Conservation (phyloP, 2,888 invertebrate species). For the Diloba caeruleocephala region DNA sequence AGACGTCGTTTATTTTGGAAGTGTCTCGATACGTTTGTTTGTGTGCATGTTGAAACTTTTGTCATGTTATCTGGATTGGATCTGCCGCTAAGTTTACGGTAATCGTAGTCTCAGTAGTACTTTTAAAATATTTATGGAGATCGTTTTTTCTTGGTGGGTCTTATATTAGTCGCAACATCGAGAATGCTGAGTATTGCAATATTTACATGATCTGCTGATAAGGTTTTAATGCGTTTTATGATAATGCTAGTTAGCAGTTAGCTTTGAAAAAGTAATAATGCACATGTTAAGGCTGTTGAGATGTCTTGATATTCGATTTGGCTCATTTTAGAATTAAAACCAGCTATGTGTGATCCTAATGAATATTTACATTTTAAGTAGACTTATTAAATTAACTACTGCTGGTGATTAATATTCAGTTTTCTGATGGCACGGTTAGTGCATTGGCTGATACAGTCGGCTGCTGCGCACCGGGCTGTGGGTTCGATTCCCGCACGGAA, state of each 20-base stretch:
- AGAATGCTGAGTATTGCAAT: conserved; percentile 38
- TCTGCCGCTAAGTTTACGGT: conserved; percentile 80
- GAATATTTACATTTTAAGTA: too few relatives aligned
- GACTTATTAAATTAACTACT: too few relatives aligned
- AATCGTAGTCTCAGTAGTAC: conserved; percentile 70
- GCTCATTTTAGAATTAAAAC: too few relatives aligned
- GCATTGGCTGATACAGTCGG: too few relatives aligned
- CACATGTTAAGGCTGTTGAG: conserved; percentile 1
- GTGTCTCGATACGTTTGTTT: conserved; percentile 35
- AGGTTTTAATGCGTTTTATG: conserved; percentile 35
- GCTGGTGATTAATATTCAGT: too few relatives aligned
- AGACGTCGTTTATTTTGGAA: conserved; percentile 13
- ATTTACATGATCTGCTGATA: conserved; percentile 52
- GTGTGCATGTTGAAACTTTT: conserved; percentile 76
- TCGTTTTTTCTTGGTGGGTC: conserved; percentile 63
- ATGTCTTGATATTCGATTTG: too few relatives aligned
- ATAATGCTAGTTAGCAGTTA: conserved; percentile 26
- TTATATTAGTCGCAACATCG: conserved; percentile 57
- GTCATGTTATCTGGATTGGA: conserved; percentile 78
- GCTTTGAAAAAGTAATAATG: conserved; percentile 17
- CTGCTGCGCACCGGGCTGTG: too few relatives aligned
- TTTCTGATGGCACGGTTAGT: too few relatives aligned
- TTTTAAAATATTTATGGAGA: conserved; percentile 70
- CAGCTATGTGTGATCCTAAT: too few relatives aligned
- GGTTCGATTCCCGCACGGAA: too few relatives aligned